phyloP scores from a whole-genome alignment of 1,140 invertebrate genomes.

The Metaphire vulgaris region DNA sequence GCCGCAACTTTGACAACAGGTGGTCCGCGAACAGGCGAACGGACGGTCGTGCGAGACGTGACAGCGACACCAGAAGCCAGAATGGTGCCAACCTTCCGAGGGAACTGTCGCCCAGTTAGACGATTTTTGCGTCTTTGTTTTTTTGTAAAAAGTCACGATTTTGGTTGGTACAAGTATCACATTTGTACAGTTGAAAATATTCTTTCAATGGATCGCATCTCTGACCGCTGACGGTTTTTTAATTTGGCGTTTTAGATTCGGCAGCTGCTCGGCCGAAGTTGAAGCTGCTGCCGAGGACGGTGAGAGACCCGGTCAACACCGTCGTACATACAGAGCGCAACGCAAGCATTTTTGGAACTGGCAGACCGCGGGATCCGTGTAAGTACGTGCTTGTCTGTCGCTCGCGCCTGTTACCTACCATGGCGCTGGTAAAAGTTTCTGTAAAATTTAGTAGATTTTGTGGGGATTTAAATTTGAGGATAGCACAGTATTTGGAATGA shows the following conservation, averaged over 20 bases:
- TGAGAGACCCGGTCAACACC: conserved; percentile 73
- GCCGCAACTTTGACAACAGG: not conserved
- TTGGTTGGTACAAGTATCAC: no score
- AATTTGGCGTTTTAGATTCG: conserved; percentile 53
- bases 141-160: no score
- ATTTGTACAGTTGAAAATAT: no score
- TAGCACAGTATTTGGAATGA: no score
- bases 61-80: conserved; percentile 18
- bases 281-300: conserved; percentile 70
- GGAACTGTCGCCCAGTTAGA: conserved; percentile 13
- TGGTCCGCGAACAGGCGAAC: conserved; percentile 7
- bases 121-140: no score
- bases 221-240: no score
- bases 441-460: no score
- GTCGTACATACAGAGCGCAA: conserved; percentile 55
- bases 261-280: conserved; percentile 68
- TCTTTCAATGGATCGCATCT: no score
- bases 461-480: no score
- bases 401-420: no score
- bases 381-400: no score
- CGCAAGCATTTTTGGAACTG: conserved; percentile 26
- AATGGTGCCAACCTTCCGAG: conserved; percentile 7
- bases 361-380: conserved; percentile 21
- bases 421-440: no score
- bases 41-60: conserved; percentile 8